These are phyloP conservation scores for Poecilus cupreus DNA, from an alignment of 2,888 invertebrate genomes.

Conservation along the genomic window DNA sequence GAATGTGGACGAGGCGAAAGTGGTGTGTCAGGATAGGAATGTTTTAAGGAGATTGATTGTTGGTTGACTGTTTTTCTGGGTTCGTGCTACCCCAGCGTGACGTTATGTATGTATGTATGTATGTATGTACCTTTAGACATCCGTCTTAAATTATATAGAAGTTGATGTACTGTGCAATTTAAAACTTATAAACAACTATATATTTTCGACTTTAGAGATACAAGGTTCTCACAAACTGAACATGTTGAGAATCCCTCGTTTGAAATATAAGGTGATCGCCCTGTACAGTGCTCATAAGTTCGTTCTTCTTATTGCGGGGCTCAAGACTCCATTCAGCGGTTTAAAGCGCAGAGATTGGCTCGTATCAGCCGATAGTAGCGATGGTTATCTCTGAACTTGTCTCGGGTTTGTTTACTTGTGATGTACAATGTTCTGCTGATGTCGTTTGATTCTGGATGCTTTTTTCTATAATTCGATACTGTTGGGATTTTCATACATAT, in stretches of 20 bases:
- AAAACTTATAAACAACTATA: no score
- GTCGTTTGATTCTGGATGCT: background rate
- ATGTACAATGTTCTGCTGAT: background rate
- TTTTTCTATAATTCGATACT: background rate
- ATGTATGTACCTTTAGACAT: no score
- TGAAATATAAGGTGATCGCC: background rate
- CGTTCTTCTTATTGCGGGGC: conserved; percentile 7
- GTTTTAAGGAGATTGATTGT: no score
- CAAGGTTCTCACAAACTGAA: background rate
- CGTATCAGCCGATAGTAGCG: background rate
- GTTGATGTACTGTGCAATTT: no score
- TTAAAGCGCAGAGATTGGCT: conserved; percentile 35
- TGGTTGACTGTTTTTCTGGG: no score
- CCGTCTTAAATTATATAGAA: no score
- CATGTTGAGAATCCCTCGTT: background rate
- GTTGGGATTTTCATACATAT: background rate
- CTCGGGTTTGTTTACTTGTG: conserved; percentile 13
- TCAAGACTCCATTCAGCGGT: conserved; percentile 40
- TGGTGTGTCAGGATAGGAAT: no score
- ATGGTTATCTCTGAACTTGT: conserved; percentile 14
- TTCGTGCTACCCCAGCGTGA: no score
- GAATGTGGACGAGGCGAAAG: no score
- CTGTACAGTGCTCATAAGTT: background rate
- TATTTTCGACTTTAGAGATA: no score
- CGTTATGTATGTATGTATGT: no score